These are phyloP conservation scores for Mactromeris polynyma DNA, from an alignment of 2,888 invertebrate species.

Conservation along the genomic window DNA sequence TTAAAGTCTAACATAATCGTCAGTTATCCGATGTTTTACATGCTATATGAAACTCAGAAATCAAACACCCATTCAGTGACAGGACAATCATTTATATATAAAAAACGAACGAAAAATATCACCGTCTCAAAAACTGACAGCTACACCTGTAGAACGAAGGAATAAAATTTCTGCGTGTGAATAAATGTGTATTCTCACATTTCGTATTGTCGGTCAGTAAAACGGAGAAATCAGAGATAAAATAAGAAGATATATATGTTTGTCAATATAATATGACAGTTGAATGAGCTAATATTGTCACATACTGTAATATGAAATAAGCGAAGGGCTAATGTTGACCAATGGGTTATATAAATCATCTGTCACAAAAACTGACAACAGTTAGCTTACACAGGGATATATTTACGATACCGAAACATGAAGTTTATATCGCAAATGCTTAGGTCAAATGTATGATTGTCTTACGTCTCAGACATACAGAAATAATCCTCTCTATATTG, in stretches of 20 bases:
- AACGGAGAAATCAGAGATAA: background rate
- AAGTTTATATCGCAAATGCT: background rate
- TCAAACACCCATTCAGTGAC: background rate
- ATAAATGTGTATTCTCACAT: constrained; percentile 3
- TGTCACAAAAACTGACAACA: constrained; percentile 9
- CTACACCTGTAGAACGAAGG: background rate
- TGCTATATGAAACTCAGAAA: no score
- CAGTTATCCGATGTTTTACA: no score
- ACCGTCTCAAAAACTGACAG: background rate
- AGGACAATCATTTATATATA: background rate
- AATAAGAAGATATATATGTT: background rate
- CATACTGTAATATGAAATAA: background rate
- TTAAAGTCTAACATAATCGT: background rate
- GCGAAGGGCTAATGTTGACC: background rate
- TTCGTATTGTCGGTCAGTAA: background rate
- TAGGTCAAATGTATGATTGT: background rate
- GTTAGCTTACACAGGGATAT: background rate
- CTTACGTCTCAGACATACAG: background rate
- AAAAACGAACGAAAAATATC: background rate
- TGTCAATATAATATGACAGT: background rate
- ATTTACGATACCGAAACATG: background rate
- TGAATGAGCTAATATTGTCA: background rate
- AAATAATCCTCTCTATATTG: no score
- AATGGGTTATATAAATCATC: background rate
- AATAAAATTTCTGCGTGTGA: background rate